phyloP scores from a whole-genome alignment of 1,140 invertebrate genomes.

The Leptestheria dahalacensis region DNA sequence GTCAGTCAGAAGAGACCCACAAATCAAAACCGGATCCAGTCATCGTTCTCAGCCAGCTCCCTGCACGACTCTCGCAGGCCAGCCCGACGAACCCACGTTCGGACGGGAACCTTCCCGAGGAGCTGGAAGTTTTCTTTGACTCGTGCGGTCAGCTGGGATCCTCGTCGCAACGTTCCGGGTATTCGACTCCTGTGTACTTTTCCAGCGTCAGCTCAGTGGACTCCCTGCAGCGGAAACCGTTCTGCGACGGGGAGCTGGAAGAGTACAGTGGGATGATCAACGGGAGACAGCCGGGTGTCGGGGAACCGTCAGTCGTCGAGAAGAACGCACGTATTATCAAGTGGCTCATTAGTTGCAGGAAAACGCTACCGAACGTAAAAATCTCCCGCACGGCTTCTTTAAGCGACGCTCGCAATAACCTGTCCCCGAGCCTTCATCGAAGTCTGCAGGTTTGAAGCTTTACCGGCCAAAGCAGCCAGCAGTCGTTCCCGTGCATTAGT shows the following conservation, averaged over 20 bases:
- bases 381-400: too few relatives aligned
- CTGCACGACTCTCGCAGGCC: slow-evolving; percentile 34
- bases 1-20: too few relatives aligned
- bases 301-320: slow-evolving; percentile 75
- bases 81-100: slow-evolving; percentile 30
- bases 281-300: slow-evolving; percentile 22
- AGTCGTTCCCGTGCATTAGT: too few relatives aligned
- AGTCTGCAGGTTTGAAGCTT: too few relatives aligned
- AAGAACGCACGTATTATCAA: slow-evolving; percentile 89
- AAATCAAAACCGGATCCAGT: too few relatives aligned
- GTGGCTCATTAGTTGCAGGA: slow-evolving; percentile 66
- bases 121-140: slow-evolving; percentile 75
- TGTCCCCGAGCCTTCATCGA: too few relatives aligned
- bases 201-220: slow-evolving; percentile 62
- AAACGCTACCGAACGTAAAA: neutral
- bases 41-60: slow-evolving; percentile 67
- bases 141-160: slow-evolving; percentile 41
- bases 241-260: neutral
- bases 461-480: too few relatives aligned
- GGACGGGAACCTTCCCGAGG: slow-evolving; percentile 19
- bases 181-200: slow-evolving; percentile 48
- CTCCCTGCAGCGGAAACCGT: slow-evolving; percentile 27
- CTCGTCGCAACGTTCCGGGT: slow-evolving; percentile 25
- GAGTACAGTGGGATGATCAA: neutral
- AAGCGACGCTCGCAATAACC: too few relatives aligned